Evolutionary conservation across 2,797 vertebrate genomes (phyloP), one percentile per base, ranked within the genome.

Genomic region (Pristis pectinata): DNA sequence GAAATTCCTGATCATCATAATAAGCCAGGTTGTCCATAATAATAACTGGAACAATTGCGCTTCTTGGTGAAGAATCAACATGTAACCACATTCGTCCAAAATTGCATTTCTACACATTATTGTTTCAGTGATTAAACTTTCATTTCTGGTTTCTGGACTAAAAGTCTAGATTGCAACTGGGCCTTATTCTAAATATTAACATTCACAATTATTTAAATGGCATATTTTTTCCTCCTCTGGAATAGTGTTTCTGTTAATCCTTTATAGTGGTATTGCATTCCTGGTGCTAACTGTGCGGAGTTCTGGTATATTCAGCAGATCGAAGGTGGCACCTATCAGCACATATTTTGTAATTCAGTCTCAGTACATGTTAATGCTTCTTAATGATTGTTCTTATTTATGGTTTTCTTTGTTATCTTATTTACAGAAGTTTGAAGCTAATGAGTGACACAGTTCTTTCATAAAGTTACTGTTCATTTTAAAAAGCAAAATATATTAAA

Each of bases 371-470:
- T n/a, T 34, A 67, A 44, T n/a, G 44, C 27, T 74, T 53, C 44
- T 94, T 76, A 53, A 74, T 41, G 1, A 76, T 74, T 49, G 74
- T 74, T 34, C 67, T 53, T 93, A 93, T 94, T 94, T 94, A 76
- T 94, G 72, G 74, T 87, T 76, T 94, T 13, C 44, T 94, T 74
- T n/a, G 13, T 56, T 53, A 93, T 49, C 44, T 76, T 74, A 94
- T 74, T 94, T 74, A 76, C 44, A 8, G 94, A 53, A 19, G 70
- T 72, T 41, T 74, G 74, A 74, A 9, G 4, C 5, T 94, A 94
- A 53, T 94, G 41, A 34, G 4, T 72, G 92, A 76, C 70, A 76
- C 24, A 49, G 70, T 94, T 49, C 41, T 94, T 76, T 94, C 30
- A n/a, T 74, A 94, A 94, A n/a, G 13, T 76, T 76, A 44, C 64